A percentile compares a stretch with the other conserved stretches of the same genome.
These are phyloP conservation scores for Clarias batrachus DNA, from an alignment of 2,113 vertebrate genomes.

Conservation along the genomic window DNA sequence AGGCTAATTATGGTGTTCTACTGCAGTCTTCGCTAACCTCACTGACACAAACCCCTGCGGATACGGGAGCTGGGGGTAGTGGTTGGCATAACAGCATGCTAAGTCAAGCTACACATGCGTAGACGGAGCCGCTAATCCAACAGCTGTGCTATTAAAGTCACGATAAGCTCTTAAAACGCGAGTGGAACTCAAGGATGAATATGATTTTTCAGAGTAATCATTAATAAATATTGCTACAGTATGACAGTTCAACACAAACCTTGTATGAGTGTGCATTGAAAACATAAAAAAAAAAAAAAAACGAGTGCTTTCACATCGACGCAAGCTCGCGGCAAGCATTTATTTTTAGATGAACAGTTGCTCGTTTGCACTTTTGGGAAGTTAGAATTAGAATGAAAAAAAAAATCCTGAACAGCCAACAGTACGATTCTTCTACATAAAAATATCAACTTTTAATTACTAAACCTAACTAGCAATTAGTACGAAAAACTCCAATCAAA, in stretches of 20 bases:
- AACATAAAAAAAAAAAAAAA: not conserved
- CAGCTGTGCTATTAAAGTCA: not conserved
- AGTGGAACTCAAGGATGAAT: not conserved
- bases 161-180: not conserved
- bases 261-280: not conserved
- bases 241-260: not conserved
- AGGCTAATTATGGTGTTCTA: constrained; percentile 29
- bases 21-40: constrained; percentile 1
- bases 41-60: constrained; percentile 2
- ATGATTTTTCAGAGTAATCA: not conserved
- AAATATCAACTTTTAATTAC: constrained; percentile 16
- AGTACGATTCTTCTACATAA: not conserved
- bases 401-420: not conserved
- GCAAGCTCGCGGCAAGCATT: not conserved
- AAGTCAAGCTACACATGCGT: not conserved
- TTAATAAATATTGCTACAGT: not conserved
- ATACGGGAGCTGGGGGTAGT: not conserved
- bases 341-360: not conserved
- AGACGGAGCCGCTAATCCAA: not conserved
- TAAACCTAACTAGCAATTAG: constrained; percentile 50
- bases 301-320: not conserved
- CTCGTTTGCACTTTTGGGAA: not conserved
- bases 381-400: not conserved
- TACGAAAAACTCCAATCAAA: constrained; percentile 49
- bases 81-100: not conserved